Conservation (phyloP, 2,888 invertebrate genomes). For the Tricholauxania praeusta region DNA sequence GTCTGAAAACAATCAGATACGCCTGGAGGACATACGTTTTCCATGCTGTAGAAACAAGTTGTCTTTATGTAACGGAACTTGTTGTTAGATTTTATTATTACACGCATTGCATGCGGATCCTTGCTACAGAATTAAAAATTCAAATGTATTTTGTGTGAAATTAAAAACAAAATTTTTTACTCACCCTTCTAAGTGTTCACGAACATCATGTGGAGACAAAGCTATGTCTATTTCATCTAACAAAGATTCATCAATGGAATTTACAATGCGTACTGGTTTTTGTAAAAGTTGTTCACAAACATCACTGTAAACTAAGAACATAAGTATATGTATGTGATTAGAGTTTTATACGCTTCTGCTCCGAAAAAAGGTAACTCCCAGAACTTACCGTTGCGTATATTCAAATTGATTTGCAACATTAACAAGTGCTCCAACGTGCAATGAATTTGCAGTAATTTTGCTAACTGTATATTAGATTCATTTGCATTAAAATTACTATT, state of each 20-base stretch:
- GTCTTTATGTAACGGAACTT: conserved; percentile 58
- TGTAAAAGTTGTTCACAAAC: conserved; percentile 61
- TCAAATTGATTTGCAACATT: conserved; percentile 64
- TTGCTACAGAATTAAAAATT: conserved; percentile 49
- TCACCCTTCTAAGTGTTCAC: conserved; percentile 59
- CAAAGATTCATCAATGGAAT: conserved; percentile 56
- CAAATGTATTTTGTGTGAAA: not conserved
- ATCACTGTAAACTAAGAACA: conserved; percentile 56
- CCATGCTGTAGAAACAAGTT: conserved; percentile 62
- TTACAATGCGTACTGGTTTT: conserved; percentile 52
- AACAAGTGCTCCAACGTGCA: conserved; percentile 64
- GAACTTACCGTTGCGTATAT: conserved; percentile 59
- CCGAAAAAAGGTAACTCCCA: not conserved
- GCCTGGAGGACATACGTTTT: conserved; percentile 64
- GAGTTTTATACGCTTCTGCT: not conserved
- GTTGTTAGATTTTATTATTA: conserved; percentile 60
- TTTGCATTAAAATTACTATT: conserved; percentile 63
- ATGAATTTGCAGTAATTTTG: conserved; percentile 64
- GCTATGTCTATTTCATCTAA: conserved; percentile 61
- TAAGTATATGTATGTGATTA: not conserved
- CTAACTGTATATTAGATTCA: conserved; percentile 56
- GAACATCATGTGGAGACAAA: conserved; percentile 58
- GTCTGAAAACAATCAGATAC: conserved; percentile 56
- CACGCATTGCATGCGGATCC: conserved; percentile 61
- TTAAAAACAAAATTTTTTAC: not conserved